Evolutionary conservation across 2,888 invertebrate species (phyloP).

Genomic region (Amitus sp.): DNA sequence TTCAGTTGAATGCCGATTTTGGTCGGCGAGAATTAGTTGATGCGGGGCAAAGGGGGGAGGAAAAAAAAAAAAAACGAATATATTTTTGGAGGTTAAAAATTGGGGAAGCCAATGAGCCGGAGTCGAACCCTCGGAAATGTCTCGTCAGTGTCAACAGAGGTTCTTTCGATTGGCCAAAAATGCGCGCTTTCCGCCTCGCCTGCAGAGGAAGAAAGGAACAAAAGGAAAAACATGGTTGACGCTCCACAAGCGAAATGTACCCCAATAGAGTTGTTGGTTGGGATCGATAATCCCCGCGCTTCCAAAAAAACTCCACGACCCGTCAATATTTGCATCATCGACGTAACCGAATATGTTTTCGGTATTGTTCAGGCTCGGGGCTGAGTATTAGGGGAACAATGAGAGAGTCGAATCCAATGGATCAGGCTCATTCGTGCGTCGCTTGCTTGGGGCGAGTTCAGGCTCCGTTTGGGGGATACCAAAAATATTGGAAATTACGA

Average conservation of each 20-base stretch:
- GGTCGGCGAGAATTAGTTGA: too few species aligned
- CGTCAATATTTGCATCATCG: conserved; percentile 19
- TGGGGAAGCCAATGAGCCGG: too few species aligned
- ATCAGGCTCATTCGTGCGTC: conserved; percentile 27
- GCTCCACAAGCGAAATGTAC: not conserved
- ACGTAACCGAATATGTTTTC: conserved; percentile 17
- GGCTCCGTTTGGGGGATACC: too few species aligned
- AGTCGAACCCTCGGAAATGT: not conserved
- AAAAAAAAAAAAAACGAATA: too few species aligned
- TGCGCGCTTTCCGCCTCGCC: too few species aligned
- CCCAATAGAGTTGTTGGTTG: not conserved
- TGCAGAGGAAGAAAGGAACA: not conserved
- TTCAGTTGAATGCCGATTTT: too few species aligned
- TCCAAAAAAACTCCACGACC: conserved; percentile 2
- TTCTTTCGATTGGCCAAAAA: not conserved
- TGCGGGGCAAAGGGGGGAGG: too few species aligned
- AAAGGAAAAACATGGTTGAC: conserved; percentile 4
- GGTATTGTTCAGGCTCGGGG: conserved; percentile 7
- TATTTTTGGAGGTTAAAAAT: too few species aligned
- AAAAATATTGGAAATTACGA: too few species aligned
- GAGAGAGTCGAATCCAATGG: conserved; percentile 14
- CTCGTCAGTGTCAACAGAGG: conserved; percentile 1
- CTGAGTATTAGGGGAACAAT: conserved; percentile 15
- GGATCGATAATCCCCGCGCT: conserved; percentile 8
- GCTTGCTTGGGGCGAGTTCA: conserved; percentile 33